phyloP scores from a whole-genome alignment of 2,797 vertebrate species.

The Mallotus villosus region DNA sequence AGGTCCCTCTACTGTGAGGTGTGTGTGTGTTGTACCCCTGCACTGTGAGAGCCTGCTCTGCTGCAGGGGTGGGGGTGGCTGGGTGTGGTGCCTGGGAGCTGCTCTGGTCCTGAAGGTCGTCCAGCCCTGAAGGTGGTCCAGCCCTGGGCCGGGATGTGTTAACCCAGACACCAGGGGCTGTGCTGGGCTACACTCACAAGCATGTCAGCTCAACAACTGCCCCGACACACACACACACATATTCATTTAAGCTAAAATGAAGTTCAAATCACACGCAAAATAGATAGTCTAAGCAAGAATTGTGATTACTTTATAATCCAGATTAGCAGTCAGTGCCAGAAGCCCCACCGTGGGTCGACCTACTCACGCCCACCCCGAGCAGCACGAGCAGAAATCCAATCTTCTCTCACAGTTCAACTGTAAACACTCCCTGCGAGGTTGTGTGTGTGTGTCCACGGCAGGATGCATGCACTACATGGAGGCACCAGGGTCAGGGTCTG shows the following conservation, averaged over 20 bases:
- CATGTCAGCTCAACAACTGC: too few species aligned
- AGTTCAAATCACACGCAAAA: background rate
- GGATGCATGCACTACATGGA: slow-evolving; percentile 22
- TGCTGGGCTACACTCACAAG: background rate
- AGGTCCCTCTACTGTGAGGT: too few species aligned
- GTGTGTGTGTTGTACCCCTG: too few species aligned
- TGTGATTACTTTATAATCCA: slow-evolving; percentile 33
- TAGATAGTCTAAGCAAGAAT: slow-evolving; percentile 20
- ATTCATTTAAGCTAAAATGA: background rate
- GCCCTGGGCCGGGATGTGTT: too few species aligned
- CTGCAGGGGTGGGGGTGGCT: too few species aligned
- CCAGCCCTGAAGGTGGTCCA: too few species aligned
- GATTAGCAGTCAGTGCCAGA: slow-evolving; percentile 42
- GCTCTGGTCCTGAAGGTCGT: too few species aligned
- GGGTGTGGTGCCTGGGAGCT: too few species aligned
- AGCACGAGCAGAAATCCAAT: slow-evolving; percentile 41
- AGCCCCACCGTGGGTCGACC: slow-evolving; percentile 34
- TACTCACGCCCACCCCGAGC: too few species aligned
- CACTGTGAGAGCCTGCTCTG: too few species aligned
- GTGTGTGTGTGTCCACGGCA: slow-evolving; percentile 5
- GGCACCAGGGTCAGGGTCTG: slow-evolving; percentile 9
- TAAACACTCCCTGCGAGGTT: slow-evolving; percentile 6
- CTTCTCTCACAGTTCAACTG: slow-evolving; percentile 34
- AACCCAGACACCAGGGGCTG: background rate
- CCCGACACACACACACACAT: slow-evolving; percentile 1